Conservation (phyloP, 2,113 vertebrate genomes). For the Elephas maximus region DNA sequence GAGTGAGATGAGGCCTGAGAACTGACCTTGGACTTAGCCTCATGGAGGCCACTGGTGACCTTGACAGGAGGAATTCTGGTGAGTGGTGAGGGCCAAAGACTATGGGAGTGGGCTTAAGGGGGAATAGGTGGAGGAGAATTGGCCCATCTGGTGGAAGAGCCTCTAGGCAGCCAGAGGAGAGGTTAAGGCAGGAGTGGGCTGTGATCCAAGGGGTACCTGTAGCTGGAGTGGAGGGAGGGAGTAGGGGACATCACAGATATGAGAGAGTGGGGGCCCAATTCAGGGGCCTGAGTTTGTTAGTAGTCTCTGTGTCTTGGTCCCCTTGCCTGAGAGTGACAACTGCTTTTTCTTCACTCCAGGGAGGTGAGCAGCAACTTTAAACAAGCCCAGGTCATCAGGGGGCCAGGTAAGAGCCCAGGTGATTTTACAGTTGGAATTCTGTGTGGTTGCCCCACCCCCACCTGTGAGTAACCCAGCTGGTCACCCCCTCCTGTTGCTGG, state of each 20-base stretch:
- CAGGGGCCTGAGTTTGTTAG: neutral
- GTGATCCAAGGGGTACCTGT: neutral
- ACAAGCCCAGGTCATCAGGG: neutral
- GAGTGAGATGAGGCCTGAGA: neutral
- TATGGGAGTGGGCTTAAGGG: neutral
- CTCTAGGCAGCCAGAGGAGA: neutral
- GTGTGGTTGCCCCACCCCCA: rapidly evolving
- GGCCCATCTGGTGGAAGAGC: neutral
- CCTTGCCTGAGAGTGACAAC: neutral
- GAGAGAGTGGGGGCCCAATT: neutral
- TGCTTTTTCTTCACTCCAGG: rapidly evolving
- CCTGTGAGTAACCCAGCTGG: rapidly evolving
- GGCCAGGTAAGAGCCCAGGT: neutral
- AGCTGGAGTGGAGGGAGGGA: neutral
- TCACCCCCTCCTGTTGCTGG: neutral
- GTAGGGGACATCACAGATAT: neutral
- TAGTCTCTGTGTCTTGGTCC: neutral
- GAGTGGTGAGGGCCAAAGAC: neutral
- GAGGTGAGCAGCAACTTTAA: neutral
- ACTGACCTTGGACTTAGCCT: neutral
- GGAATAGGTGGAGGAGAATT: neutral
- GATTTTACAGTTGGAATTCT: neutral
- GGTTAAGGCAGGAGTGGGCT: neutral
- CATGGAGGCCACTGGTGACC: neutral
- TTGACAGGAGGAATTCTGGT: neutral